Evolutionary conservation across 2,113 vertebrate genomes (phyloP).

Genomic region (Isurus oxyrinchus): DNA sequence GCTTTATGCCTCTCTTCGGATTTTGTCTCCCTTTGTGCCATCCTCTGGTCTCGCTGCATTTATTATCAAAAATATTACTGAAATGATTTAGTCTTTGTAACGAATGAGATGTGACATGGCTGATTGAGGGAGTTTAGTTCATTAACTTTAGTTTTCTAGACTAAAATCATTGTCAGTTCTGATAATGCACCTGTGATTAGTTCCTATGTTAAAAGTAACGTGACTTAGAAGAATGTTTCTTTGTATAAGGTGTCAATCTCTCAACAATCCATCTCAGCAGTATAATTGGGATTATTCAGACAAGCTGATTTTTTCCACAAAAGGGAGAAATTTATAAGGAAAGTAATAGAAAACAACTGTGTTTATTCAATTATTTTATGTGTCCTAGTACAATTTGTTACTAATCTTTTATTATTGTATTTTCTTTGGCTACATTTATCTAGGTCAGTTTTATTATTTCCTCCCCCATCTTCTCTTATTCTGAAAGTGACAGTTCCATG

Average conservation of each 20-base stretch:
- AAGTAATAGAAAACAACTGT: neutral
- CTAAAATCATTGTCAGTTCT: neutral
- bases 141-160: neutral
- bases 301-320: neutral
- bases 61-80: neutral
- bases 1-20: no score
- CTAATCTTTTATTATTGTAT: neutral
- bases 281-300: neutral
- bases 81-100: neutral
- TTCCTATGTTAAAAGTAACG: neutral
- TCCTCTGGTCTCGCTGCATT: neutral
- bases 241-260: neutral
- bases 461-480: neutral
- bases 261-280: neutral
- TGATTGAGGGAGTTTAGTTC: neutral
- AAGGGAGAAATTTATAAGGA: neutral
- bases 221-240: neutral
- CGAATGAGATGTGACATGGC: neutral
- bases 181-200: neutral
- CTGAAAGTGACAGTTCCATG: neutral
- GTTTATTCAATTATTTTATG: neutral
- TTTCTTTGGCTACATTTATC: conserved; percentile 3
- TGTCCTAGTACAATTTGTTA: neutral
- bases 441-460: neutral
- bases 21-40: no score